Base-by-base conservation (phyloP, 2,888 invertebrate species). In the Torymus auratus region DNA sequence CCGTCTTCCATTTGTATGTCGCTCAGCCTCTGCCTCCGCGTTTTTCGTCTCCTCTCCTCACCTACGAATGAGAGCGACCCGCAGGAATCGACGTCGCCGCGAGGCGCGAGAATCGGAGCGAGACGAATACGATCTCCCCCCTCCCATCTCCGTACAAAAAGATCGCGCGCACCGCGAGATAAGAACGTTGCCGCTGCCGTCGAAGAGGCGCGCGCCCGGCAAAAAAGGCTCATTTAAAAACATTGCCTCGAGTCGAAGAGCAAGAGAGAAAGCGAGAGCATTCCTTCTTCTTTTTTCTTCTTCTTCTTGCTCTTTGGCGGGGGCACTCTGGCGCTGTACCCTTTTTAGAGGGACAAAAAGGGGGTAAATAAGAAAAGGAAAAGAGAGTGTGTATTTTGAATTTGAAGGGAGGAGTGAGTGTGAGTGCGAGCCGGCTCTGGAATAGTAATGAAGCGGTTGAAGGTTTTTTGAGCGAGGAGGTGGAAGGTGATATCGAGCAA, bases 181-280 rank as follows among this genome's bases (percentile, higher is more conserved):
- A 81, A 77, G 80, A 77, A 53, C 72, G 55, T 41, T 7, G 41
- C 41, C 7, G 7, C 41, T 67, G 65, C 28, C 61, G 56, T 41
- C 14, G 53, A 20, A 60, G 64, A 65, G 67, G 64, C 69, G 41
- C 69, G 41, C 56, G 67, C 65, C 15, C 20, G 52, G 55, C 14
- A 82, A 82, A 80, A 82, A 83, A 78, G 78, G 23, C 80, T 82
- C 80, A 82, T 82, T 82, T 82, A 82, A 82, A 82, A 82, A 82
- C 82, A 82, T 82, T 82, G 80, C 80, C 70, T 78, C 72, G 58
- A 65, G 75, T 71, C 77, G 64, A 78, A 80, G 69, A 62, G 68
- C 76, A 5, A 15, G 61, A 23, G 53, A 4, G 12, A 20, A 20
- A 20, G 53, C 60, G 64, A 15, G 61, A 23, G 53, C 11, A 5